Evolutionary conservation across 2,113 vertebrate genomes (phyloP).

Genomic region (Myocastor coypus): DNA sequence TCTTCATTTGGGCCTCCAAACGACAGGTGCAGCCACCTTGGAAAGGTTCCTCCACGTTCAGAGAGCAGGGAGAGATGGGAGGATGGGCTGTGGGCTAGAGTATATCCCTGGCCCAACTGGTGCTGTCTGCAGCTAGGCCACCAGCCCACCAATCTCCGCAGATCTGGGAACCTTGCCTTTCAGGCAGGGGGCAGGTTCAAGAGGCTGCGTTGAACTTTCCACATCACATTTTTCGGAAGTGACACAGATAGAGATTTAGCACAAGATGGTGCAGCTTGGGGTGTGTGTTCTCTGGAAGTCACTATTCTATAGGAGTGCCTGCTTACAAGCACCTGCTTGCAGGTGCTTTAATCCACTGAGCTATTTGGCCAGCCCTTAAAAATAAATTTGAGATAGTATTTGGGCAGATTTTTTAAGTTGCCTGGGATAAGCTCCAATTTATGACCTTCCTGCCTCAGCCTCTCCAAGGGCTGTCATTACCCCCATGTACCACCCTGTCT

Average conservation of each 20-base stretch:
- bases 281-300: background rate
- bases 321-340: too few relatives aligned
- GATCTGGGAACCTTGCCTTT: background rate
- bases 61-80: accelerated
- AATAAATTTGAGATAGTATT: background rate
- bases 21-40: accelerated
- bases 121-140: accelerated
- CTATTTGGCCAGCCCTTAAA: background rate
- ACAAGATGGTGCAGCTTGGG: too few relatives aligned
- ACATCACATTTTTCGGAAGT: background rate
- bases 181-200: background rate
- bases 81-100: background rate
- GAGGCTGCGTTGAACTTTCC: background rate
- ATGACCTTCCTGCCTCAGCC: background rate
- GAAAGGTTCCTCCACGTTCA: too few relatives aligned
- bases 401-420: background rate
- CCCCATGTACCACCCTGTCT: background rate
- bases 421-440: background rate
- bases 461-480: background rate
- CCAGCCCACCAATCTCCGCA: background rate
- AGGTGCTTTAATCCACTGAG: too few relatives aligned
- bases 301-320: accelerated
- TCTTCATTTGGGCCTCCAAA: accelerated
- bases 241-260: background rate
- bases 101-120: accelerated